These are phyloP conservation scores for Valencia hispanica DNA, from an alignment of 2,797 vertebrate genomes.

Conservation along the genomic window DNA sequence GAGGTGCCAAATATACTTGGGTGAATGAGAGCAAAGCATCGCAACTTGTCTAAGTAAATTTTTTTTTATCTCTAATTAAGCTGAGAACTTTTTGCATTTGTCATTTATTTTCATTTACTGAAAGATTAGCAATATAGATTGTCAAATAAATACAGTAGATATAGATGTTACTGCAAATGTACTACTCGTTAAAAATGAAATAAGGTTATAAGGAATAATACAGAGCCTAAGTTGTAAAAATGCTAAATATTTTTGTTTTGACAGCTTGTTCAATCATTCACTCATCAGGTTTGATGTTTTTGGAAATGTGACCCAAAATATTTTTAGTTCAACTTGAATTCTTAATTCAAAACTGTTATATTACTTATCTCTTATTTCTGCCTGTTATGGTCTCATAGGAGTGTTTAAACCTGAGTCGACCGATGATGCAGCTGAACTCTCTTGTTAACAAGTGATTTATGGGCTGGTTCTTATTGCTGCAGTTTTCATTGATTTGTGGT, in stretches of 20 bases:
- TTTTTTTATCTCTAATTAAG: neutral
- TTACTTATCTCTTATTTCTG: conserved; percentile 16
- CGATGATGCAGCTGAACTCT: conserved; percentile 50
- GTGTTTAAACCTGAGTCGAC: conserved; percentile 49
- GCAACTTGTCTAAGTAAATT: neutral
- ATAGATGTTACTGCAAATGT: neutral
- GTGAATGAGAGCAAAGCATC: neutral
- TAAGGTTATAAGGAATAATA: neutral
- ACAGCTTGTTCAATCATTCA: neutral
- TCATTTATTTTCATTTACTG: neutral
- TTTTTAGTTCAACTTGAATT: neutral
- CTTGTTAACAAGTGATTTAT: conserved; percentile 73
- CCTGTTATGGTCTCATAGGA: conserved; percentile 36
- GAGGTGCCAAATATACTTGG: neutral
- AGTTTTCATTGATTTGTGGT: conserved; percentile 73
- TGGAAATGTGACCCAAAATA: neutral
- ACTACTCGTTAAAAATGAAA: neutral
- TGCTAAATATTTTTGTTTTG: neutral
- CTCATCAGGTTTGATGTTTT: neutral
- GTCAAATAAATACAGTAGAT: neutral
- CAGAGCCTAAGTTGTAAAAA: neutral
- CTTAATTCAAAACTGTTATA: neutral
- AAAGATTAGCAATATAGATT: neutral
- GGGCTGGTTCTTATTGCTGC: conserved; percentile 58
- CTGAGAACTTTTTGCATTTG: neutral